These are phyloP conservation scores for Nothocercus julius DNA, from an alignment of 2,113 vertebrate genomes.

Conservation along the genomic window DNA sequence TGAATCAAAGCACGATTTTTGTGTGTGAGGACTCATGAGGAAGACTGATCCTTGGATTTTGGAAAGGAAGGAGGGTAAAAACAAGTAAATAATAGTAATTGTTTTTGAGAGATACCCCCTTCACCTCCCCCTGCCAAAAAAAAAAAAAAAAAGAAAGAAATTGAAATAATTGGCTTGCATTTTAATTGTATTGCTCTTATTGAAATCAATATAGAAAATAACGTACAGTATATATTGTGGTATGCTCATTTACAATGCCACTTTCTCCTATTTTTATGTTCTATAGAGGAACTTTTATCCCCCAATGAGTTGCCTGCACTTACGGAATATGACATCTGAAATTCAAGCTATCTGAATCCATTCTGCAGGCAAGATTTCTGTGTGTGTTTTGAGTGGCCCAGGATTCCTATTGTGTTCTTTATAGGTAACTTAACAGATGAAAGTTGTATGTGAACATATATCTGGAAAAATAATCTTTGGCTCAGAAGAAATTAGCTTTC, in stretches of 20 bases:
- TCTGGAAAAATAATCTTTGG: neutral
- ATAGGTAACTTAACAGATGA: neutral
- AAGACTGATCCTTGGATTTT: too few relatives aligned
- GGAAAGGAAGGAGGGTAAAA: neutral
- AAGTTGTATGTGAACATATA: neutral
- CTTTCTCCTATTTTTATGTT: neutral
- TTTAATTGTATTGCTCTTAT: neutral
- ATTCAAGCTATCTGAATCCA: neutral
- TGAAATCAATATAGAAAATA: neutral
- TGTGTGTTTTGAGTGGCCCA: neutral
- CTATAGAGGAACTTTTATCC: neutral
- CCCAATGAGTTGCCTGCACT: neutral
- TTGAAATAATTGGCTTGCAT: neutral
- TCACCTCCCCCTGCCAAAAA: too few relatives aligned
- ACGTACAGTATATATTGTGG: neutral
- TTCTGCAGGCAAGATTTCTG: neutral
- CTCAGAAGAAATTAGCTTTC: neutral
- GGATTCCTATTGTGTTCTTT: neutral
- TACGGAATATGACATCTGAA: neutral
- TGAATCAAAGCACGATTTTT: neutral
- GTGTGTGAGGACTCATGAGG: neutral
- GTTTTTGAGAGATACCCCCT: neutral
- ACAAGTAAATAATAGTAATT: neutral
- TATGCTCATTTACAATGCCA: neutral
- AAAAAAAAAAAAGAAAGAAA: neutral